Evolutionary conservation across 2,888 invertebrate genomes (phyloP).

Genomic region (Fragum whitleyi): DNA sequence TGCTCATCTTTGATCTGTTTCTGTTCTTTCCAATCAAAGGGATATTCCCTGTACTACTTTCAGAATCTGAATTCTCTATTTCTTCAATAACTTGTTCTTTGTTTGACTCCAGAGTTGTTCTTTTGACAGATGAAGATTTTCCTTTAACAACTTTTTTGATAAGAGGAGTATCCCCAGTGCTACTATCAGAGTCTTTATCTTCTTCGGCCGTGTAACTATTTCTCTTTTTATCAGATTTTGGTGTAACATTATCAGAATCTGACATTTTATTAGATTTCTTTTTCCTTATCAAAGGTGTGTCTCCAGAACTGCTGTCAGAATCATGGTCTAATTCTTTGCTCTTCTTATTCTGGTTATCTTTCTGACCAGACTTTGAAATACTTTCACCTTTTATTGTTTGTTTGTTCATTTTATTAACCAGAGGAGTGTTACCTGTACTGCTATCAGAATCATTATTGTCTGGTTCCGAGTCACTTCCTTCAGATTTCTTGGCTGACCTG

Average conservation of each 20-base stretch:
- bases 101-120: not conserved
- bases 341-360: not conserved
- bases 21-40: conserved; percentile 23
- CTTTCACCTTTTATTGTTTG: not conserved
- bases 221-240: not conserved
- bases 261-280: not conserved
- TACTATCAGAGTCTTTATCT: not conserved
- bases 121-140: too few species aligned
- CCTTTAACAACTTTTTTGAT: not conserved
- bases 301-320: conserved; percentile 14
- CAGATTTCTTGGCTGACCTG: not conserved
- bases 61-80: not conserved
- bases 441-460: conserved; percentile 7
- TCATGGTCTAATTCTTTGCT: not conserved
- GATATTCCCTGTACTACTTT: conserved; percentile 15
- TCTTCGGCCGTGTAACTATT: not conserved
- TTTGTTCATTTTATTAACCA: not conserved
- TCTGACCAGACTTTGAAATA: not conserved
- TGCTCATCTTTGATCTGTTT: not conserved
- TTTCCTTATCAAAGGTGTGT: conserved; percentile 14
- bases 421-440: conserved; percentile 21
- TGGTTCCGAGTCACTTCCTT: not conserved
- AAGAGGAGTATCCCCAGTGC: not conserved
- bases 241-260: not conserved
- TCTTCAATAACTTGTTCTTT: not conserved